phyloP scores from a whole-genome alignment of 2,113 vertebrate species.

The Psophia crepitans region DNA sequence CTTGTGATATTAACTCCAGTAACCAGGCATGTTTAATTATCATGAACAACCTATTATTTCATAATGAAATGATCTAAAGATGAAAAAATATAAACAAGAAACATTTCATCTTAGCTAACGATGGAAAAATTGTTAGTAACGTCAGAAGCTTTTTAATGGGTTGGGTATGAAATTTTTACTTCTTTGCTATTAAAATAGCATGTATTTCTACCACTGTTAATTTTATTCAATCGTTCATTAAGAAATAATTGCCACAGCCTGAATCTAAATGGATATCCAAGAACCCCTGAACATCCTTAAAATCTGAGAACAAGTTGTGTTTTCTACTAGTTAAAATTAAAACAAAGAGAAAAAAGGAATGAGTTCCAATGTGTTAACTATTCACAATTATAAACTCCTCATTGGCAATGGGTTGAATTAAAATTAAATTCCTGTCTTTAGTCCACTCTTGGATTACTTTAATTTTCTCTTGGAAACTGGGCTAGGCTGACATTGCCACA shows the following conservation, averaged over 20 bases:
- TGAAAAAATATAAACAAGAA: not conserved
- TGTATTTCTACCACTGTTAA: not conserved
- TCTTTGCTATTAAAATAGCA: not conserved
- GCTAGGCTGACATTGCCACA: not conserved
- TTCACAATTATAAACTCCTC: conserved; percentile 16
- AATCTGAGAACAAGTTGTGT: not conserved
- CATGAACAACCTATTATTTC: not conserved
- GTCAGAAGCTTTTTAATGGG: not conserved
- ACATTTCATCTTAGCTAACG: not conserved
- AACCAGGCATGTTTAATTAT: not conserved
- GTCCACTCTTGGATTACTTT: conserved; percentile 6
- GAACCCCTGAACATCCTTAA: not conserved
- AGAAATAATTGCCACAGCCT: not conserved
- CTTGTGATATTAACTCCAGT: not conserved
- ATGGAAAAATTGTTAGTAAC: not conserved
- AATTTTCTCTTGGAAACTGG: conserved; percentile 14
- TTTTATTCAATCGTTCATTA: not conserved
- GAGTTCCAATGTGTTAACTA: conserved; percentile 15
- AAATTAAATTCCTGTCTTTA: conserved; percentile 9
- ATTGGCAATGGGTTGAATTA: not conserved
- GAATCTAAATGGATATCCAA: not conserved
- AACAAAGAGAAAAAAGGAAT: not conserved
- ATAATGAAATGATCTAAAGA: not conserved
- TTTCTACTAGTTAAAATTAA: conserved; percentile 7
- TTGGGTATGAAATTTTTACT: not conserved